Evolutionary conservation across 2,888 invertebrate species (phyloP).

Genomic region (Lobophora halterata): DNA sequence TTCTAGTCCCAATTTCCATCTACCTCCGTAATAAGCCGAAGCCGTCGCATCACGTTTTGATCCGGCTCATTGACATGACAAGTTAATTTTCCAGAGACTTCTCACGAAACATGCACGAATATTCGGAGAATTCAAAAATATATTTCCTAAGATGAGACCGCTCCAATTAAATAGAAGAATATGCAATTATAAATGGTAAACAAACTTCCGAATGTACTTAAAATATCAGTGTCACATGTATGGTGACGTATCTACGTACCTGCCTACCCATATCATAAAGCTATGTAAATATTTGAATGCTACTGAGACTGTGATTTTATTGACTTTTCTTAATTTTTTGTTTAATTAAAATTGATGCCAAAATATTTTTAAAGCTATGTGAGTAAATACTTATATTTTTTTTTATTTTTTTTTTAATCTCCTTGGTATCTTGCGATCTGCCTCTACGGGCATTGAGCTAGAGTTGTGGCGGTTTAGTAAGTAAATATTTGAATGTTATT

Average conservation of each 20-base stretch:
- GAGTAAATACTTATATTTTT: too few species aligned
- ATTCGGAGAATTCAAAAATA: slow-evolving; percentile 44
- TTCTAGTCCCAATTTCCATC: too few species aligned
- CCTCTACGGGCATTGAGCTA: too few species aligned
- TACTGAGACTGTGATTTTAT: slow-evolving; percentile 19
- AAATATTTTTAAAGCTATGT: slow-evolving; percentile 2
- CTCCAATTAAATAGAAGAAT: slow-evolving; percentile 33
- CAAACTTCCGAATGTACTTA: slow-evolving; percentile 32
- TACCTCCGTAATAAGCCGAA: slow-evolving; percentile 13
- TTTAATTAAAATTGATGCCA: too few species aligned
- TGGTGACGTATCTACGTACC: slow-evolving; percentile 17
- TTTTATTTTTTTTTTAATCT: too few species aligned
- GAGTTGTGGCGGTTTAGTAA: too few species aligned
- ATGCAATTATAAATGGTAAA: slow-evolving; percentile 27
- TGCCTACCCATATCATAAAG: slow-evolving; percentile 19
- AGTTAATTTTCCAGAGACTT: slow-evolving; percentile 29
- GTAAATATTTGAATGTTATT: too few species aligned
- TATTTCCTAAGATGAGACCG: slow-evolving; percentile 34
- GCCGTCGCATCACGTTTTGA: slow-evolving; percentile 17
- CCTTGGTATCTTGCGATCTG: too few species aligned
- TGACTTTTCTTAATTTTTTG: slow-evolving; percentile 10
- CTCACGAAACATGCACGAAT: slow-evolving; percentile 35
- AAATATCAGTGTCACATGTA: slow-evolving; percentile 25
- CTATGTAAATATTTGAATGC: slow-evolving; percentile 28
- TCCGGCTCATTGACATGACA: slow-evolving; percentile 22